A percentile compares a stretch with the other conserved stretches of the same genome.
These are phyloP conservation scores for Limnothrissa miodon DNA, from an alignment of 2,113 vertebrate genomes.

Conservation along the genomic window DNA sequence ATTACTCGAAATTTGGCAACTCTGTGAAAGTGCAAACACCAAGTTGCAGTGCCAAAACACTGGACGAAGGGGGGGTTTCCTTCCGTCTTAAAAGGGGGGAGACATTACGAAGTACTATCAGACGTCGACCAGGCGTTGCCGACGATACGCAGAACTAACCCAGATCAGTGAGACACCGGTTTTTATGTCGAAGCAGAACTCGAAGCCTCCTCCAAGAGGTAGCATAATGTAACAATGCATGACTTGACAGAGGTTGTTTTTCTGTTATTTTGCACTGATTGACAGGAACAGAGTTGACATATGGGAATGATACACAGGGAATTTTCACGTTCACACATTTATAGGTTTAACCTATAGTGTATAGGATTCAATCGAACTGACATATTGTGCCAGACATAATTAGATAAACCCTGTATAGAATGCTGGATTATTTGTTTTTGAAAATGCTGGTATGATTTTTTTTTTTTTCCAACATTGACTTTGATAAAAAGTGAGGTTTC, in stretches of 20 bases:
- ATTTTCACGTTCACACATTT: background rate
- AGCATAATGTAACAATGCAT: background rate
- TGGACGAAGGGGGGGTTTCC: conserved; percentile 75
- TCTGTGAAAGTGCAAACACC: conserved; percentile 86
- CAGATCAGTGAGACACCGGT: background rate
- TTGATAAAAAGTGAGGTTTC: background rate
- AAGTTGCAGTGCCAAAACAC: conserved; percentile 80
- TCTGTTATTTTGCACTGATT: background rate
- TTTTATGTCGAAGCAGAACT: background rate
- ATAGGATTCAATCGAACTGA: background rate
- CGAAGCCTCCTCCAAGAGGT: background rate
- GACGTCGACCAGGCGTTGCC: background rate
- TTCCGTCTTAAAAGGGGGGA: background rate
- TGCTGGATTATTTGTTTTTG: background rate
- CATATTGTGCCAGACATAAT: background rate
- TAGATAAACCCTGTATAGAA: background rate
- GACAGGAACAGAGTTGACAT: too few species aligned
- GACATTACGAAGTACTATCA: background rate
- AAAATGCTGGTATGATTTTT: background rate
- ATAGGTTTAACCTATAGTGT: background rate
- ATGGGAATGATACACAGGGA: background rate
- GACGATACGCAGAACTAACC: background rate
- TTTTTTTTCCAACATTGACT: background rate
- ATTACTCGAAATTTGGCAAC: conserved; percentile 98
- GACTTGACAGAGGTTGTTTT: background rate